Evolutionary conservation across 2,113 vertebrate species (phyloP).

Genomic region (Mormoops blainvillei): DNA sequence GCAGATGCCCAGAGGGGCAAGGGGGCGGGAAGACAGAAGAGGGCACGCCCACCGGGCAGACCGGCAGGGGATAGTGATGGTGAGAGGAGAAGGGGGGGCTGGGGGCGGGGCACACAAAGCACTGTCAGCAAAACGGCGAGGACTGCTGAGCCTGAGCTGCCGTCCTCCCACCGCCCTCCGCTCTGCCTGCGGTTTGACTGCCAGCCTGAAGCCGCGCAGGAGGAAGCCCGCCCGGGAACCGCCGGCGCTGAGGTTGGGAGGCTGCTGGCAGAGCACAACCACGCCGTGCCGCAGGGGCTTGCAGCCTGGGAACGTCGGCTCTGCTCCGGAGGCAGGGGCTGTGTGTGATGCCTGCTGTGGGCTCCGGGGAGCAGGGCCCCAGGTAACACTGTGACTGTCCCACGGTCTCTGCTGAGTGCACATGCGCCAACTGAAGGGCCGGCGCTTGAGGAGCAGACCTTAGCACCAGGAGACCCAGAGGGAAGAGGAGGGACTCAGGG

Average conservation of each 20-base stretch:
- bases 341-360: not conserved
- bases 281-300: too few species aligned
- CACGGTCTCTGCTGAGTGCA: not conserved
- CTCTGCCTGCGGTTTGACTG: too few species aligned
- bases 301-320: too few species aligned
- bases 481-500: not conserved
- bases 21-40: fast-evolving
- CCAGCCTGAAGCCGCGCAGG: not conserved
- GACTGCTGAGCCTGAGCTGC: not conserved
- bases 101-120: too few species aligned
- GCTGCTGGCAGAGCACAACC: too few species aligned
- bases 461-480: not conserved
- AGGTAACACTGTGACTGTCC: too few species aligned
- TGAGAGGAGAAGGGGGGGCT: not conserved
- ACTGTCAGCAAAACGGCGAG: fast-evolving
- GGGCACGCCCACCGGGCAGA: fast-evolving
- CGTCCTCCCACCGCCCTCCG: too few species aligned
- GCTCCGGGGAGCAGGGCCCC: not conserved
- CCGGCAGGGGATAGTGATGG: not conserved
- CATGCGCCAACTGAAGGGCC: not conserved
- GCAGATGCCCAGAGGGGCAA: not conserved
- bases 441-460: not conserved
- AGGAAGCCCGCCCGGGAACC: too few species aligned
- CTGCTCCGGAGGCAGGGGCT: too few species aligned
- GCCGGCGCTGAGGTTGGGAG: too few species aligned